Base-by-base conservation (phyloP, 2,113 vertebrate species). In the Tylochromis polylepis region DNA sequence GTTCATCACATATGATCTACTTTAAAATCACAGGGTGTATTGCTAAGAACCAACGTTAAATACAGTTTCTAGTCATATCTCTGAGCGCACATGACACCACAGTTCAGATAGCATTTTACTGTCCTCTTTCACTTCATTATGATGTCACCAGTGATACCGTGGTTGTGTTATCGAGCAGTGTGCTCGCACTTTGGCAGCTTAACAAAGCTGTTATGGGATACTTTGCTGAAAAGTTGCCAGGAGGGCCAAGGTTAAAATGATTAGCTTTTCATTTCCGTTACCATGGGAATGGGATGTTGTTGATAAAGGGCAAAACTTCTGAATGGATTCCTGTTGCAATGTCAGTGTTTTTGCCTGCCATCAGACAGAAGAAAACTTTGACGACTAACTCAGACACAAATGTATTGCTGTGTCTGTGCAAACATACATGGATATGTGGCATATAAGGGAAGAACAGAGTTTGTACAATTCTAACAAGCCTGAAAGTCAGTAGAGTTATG, bases 261-360 rank as follows among this genome's bases (percentile, higher is more conserved):
- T 91, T 72, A 77, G 65, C 58, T 80, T 81, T 79, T 88, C 16
- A 87, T 67, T 91, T 86, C 24, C 41, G 29, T 18, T 87, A 65
- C 60, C 60, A 38, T 14, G 60, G 46, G 82, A 49, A 57, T n/a
- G 31, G 75, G 34, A 89, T 29, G 27, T 38, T 79, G 11, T 8
- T 3, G 10, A 31, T 36, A 59, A 87, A 86, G 49, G 82, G n/a
- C 31, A 65, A 41, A 41, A 46, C 60, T 4, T 79, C 12, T 77
- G 60, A 83, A 56, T 27, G 8, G 24, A 85, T 56, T 36, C 18
- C 41, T 22, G 24, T 51, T 51, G 5, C 6, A 31, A 51, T 31
- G 67, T 53, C 16, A 41, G n/a, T 53, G 51, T 65, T 11, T 67
- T 82, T 53, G 5, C 18, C 18, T 11, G 59, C n/a, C 14, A 1